Conservation (phyloP, 2,113 vertebrate genomes). For the Catharus bicknelli region DNA sequence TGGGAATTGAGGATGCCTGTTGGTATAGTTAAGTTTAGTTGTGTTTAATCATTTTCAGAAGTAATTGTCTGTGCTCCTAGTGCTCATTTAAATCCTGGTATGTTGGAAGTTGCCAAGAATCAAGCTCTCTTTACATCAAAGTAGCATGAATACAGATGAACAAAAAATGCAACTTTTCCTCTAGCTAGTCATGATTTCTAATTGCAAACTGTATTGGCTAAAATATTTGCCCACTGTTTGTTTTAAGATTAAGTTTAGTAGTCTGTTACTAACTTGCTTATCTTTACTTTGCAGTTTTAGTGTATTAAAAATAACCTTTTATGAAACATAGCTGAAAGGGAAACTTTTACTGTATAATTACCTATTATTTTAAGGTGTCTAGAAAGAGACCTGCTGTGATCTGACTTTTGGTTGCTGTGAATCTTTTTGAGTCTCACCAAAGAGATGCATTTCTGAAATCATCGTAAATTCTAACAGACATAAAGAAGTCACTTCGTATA, state of each 20-base stretch:
- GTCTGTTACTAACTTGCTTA: neutral
- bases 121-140: neutral
- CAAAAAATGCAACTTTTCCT: neutral
- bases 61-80: slow-evolving; percentile 2
- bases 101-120: neutral
- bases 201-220: neutral
- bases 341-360: neutral
- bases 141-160: neutral
- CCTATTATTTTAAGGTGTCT: neutral
- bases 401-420: neutral
- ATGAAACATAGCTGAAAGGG: neutral
- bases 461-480: neutral
- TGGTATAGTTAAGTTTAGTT: slow-evolving; percentile 23
- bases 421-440: neutral
- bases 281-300: neutral
- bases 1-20: slow-evolving; percentile 9
- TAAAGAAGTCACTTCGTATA: neutral
- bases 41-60: slow-evolving; percentile 18
- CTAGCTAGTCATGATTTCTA: neutral
- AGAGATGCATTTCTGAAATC: neutral
- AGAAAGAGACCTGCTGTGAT: neutral
- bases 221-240: neutral
- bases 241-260: neutral
- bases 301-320: neutral
- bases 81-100: slow-evolving; percentile 21